A percentile compares a stretch with the other conserved stretches of the same genome.
phyloP scores from a whole-genome alignment of 64 coral and sea anemone genomes.

The Orbicella faveolata region DNA sequence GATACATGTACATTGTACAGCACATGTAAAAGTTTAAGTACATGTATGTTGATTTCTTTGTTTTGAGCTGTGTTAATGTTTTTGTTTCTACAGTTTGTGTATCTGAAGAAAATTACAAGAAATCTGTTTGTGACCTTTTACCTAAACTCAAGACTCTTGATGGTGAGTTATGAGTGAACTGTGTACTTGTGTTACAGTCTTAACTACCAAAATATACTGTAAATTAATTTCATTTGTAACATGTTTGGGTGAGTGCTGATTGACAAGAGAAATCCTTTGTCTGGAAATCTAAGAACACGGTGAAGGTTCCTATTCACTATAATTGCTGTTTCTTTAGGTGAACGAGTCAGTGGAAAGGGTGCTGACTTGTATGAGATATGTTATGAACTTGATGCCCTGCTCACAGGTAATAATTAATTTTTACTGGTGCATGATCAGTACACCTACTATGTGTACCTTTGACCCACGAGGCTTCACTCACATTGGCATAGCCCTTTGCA shows the following conservation, averaged over 20 bases:
- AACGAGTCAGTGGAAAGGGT: slow-evolving; percentile 66
- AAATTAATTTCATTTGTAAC: too few relatives aligned
- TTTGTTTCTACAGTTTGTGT: slow-evolving; percentile 60
- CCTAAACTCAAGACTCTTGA: slow-evolving; percentile 77
- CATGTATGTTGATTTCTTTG: too few relatives aligned
- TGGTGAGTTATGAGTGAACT: slow-evolving; percentile 38
- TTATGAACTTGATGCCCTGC: slow-evolving; percentile 67
- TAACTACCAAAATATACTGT: too few relatives aligned
- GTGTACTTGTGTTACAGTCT: not conserved
- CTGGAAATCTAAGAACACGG: too few relatives aligned
- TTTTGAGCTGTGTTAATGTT: not conserved
- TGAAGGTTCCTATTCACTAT: not conserved
- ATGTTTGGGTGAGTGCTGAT: too few relatives aligned
- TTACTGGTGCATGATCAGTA: too few relatives aligned
- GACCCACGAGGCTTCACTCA: too few relatives aligned
- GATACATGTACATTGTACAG: too few relatives aligned
- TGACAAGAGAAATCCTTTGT: too few relatives aligned
- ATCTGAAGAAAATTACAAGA: slow-evolving; percentile 69
- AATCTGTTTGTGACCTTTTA: slow-evolving; percentile 46
- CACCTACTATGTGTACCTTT: too few relatives aligned
- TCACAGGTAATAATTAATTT: slow-evolving; percentile 44
- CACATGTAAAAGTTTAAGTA: too few relatives aligned
- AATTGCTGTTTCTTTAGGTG: slow-evolving; percentile 36
- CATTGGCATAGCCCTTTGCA: too few relatives aligned
- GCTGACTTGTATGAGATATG: slow-evolving; percentile 76